Percentiles rank a stretch among this genome's conserved stretches.
These are phyloP conservation scores for Tortricodes alternella DNA, from an alignment of 2,888 invertebrate species.

Conservation along the genomic window DNA sequence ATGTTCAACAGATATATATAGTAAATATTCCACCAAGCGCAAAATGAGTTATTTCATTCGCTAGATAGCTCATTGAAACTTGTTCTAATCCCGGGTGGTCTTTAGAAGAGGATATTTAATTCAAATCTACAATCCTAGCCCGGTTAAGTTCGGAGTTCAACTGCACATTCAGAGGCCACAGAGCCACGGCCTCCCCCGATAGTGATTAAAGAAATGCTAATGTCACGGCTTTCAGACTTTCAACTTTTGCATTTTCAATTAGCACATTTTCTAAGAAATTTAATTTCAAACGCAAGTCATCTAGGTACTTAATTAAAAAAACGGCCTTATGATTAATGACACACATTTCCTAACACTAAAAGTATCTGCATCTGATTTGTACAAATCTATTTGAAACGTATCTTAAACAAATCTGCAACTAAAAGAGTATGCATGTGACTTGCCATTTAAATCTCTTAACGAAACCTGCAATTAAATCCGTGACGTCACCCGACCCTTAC, in stretches of 20 bases:
- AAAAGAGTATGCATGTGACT: neutral
- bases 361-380: too few species aligned
- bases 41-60: conserved; percentile 64
- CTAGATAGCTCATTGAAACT: conserved; percentile 53
- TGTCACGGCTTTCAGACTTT: conserved; percentile 44
- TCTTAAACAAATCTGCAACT: neutral
- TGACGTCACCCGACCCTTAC: neutral
- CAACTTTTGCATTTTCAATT: conserved; percentile 52
- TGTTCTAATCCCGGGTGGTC: conserved; percentile 57
- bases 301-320: neutral
- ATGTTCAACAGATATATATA: conserved; percentile 32
- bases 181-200: conserved; percentile 57
- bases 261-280: conserved; percentile 25
- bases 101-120: conserved; percentile 70
- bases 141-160: conserved; percentile 49
- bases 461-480: conserved; percentile 11
- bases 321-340: neutral
- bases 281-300: neutral
- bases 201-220: conserved; percentile 69
- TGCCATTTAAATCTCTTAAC: neutral
- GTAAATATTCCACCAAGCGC: conserved; percentile 42
- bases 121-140: conserved; percentile 64
- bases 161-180: conserved; percentile 62
- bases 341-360: too few species aligned
- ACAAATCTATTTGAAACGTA: too few species aligned